Evolutionary conservation across 2,113 vertebrate species (phyloP), one percentile per base, ranked within the genome.

Genomic region (Callionymus lyra): DNA sequence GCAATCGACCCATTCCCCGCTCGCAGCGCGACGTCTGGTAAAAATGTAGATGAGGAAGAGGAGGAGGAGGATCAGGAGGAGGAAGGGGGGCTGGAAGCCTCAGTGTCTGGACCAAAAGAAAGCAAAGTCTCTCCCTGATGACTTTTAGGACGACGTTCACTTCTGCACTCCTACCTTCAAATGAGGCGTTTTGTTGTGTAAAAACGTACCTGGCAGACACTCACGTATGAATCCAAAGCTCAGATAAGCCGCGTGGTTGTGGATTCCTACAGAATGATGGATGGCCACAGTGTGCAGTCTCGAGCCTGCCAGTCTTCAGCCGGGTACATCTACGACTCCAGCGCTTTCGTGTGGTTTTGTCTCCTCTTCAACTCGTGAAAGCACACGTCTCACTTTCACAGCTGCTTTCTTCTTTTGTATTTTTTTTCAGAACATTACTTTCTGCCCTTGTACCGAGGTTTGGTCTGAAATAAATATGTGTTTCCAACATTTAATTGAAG

Each of bases 1-100:
- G 78, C 72, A 83, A 82, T 72, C 66, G 63, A 60, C 73, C n/a
- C 76, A 73, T 80, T 77, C 77, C 70, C 75, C 56, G 41, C 55
- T 63, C 64, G 36, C 75, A 76, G 76, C 55, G 74, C 63, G 65
- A 72, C 48, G 74, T 81, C 80, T 81, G 81, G 70, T 74, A 68
- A 8, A 68, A 69, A 72, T 46, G 63, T 61, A 5, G 42, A 61
- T 40, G 56, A 41, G 57, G 44, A 34, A 21, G 36, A 53, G 38
- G 16, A 31, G 41, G 6, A 15, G 42, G 42, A 11, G 41, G 14
- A 13, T 2, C 4, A 19, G 6, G 19, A 2, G 34, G 33, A 11
- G 31, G 48, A 35, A 44, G 42, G 47, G 35, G 36, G 50, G 33
- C 56, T 78, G 77, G 74, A 79, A 83, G 73, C 49, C 63, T 66